A percentile compares a stretch with the other conserved stretches of the same genome.
Conservation (phyloP, 2,888 invertebrate species). For the Drosophila tripunctata region DNA sequence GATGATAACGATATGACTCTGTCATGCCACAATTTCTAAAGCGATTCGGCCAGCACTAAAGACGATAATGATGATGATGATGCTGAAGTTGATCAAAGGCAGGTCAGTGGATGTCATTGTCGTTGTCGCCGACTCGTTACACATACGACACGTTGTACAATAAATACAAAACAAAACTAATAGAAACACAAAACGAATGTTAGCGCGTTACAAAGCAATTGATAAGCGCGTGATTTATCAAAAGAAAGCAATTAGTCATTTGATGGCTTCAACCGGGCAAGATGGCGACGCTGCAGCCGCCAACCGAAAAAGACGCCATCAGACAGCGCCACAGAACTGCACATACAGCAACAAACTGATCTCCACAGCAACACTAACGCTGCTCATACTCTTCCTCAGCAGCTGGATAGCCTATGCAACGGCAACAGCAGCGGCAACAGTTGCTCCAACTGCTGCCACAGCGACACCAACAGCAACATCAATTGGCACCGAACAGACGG, state of each 20-base stretch:
- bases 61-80: slow-evolving; percentile 15
- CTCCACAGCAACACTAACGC: slow-evolving; percentile 65
- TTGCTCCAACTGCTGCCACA: slow-evolving; percentile 3
- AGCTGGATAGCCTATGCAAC: slow-evolving; percentile 71
- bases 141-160: slow-evolving; percentile 31
- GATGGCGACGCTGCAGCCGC: slow-evolving; percentile 52
- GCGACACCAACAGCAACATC: slow-evolving; percentile 14
- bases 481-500: background rate
- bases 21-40: slow-evolving; percentile 18
- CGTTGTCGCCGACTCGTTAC: slow-evolving; percentile 21
- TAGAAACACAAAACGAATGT: background rate
- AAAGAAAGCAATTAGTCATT: slow-evolving; percentile 25
- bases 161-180: background rate
- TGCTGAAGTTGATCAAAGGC: slow-evolving; percentile 38
- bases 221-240: slow-evolving; percentile 3
- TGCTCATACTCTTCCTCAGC: slow-evolving; percentile 67
- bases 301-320: slow-evolving; percentile 50
- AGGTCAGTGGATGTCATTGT: slow-evolving; percentile 35
- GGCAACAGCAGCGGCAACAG: slow-evolving; percentile 23
- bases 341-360: slow-evolving; percentile 67
- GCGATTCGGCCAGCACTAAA: slow-evolving; percentile 21
- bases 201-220: background rate
- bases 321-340: slow-evolving; percentile 38
- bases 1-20: slow-evolving; percentile 16
- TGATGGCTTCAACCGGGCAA: slow-evolving; percentile 71